Percentiles rank a stretch among this genome's conserved stretches.
Conservation (phyloP, 2,888 invertebrate genomes). For the Ormyrus pomaceus region DNA sequence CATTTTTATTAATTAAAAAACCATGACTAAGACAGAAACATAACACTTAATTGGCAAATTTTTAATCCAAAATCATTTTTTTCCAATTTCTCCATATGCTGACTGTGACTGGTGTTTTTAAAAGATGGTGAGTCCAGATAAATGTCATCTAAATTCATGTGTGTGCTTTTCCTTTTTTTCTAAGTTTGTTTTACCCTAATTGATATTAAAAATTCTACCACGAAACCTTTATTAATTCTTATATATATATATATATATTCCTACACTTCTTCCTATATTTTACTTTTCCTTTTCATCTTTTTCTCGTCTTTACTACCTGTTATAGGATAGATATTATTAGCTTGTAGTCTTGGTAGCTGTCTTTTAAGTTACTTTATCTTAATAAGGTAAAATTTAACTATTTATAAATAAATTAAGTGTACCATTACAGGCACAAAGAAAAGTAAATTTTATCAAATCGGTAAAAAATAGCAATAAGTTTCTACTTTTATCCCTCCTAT, state of each 20-base stretch:
- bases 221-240: not conserved
- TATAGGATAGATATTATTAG: constrained; percentile 15
- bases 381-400: too few relatives aligned
- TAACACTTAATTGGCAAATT: constrained; percentile 57
- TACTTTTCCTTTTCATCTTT: constrained; percentile 12
- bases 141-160: constrained; percentile 62
- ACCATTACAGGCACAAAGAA: constrained; percentile 10
- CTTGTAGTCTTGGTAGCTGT: too few relatives aligned
- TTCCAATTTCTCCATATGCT: constrained; percentile 72
- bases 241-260: not conserved
- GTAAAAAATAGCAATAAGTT: too few relatives aligned
- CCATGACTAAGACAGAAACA: constrained; percentile 35
- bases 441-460: not conserved
- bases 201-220: constrained; percentile 7
- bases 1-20: constrained; percentile 32
- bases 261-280: not conserved
- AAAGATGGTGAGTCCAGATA: constrained; percentile 74
- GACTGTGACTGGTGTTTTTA: constrained; percentile 69
- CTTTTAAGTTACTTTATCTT: too few relatives aligned
- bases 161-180: constrained; percentile 64
- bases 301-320: constrained; percentile 20
- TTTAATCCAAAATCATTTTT: constrained; percentile 70
- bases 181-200: constrained; percentile 30
- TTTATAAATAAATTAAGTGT: too few relatives aligned
- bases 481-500: too few relatives aligned